Base-by-base conservation (phyloP, 2,113 vertebrate genomes). In the Lucifuga dentata region DNA sequence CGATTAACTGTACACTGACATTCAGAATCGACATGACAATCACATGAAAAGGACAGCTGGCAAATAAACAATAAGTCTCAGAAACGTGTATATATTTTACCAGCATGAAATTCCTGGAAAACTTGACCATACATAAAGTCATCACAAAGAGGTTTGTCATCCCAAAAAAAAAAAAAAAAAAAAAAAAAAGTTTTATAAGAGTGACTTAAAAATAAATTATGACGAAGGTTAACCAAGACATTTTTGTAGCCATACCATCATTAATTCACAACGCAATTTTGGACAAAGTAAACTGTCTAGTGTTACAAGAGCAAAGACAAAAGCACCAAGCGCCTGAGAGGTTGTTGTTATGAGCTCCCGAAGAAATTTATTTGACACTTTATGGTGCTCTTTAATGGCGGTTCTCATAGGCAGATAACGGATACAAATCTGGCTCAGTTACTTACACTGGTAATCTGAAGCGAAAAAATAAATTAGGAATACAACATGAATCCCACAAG, bases 341-440 rank as follows among this genome's bases (percentile, higher is more conserved):
- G 43, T 57, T 69, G 64, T 84, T 79, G 71, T 80, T 84, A 88
- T 79, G 65, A 78, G 72, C 62, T 80, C 40, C 71, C 51, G 32
- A 52, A 51, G 60, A 87, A 75, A 81, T 82, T 75, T 73, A 70
- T 64, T 77, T 78, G 53, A 56, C 39, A 35, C 44, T 89, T 87
- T 76, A 88, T 66, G 39, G 73, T 65, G 50, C 24, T 68, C 29
- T 83, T 89, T 87, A 68, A 84, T 80, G 67, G 55, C 48, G 52
- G n/a, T 79, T 68, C 76, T 75, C 77, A 69, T 74, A 84, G 84
- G 61, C 36, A 68, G 50, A 73, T 61, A 83, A 57, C 74, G 80
- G 24, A 33, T 80, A 64, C 46, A 64, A 79, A 70, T 61, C 56
- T 80, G 50, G 67, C 20, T 52, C 16, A 40, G 13, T 62, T 59